Conservation (phyloP, 2,797 vertebrate genomes). For the Nannoperca obscura region DNA sequence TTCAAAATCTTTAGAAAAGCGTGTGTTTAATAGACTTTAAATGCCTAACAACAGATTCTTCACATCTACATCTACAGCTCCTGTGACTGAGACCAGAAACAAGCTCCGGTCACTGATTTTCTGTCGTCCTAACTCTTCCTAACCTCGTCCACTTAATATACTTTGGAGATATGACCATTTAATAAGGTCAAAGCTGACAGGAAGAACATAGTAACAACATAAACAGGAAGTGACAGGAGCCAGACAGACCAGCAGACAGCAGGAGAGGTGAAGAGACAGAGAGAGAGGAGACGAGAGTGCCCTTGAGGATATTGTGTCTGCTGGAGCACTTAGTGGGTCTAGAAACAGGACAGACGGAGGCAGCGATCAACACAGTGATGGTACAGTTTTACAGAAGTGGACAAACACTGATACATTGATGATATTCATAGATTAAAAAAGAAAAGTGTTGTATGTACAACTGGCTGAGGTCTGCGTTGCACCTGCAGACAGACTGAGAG, state of each 20-base stretch:
- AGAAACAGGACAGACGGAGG: slow-evolving; percentile 5
- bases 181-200: background rate
- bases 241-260: background rate
- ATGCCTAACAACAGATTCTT: background rate
- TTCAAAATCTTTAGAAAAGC: background rate
- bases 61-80: too few species aligned
- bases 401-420: background rate
- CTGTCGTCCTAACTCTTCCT: background rate
- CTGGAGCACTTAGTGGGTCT: slow-evolving; percentile 42
- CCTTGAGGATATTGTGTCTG: background rate
- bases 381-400: background rate
- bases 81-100: background rate
- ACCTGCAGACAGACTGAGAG: background rate
- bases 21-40: background rate
- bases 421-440: background rate
- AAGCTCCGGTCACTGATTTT: background rate
- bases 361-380: background rate
- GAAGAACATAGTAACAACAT: background rate
- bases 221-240: background rate
- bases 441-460: background rate
- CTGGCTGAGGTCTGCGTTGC: background rate
- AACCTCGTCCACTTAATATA: background rate
- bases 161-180: background rate
- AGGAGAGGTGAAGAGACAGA: background rate
- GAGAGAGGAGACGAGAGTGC: background rate